Conservation (phyloP, 1,140 invertebrate genomes). For the Bombus haemorrhoidalis region DNA sequence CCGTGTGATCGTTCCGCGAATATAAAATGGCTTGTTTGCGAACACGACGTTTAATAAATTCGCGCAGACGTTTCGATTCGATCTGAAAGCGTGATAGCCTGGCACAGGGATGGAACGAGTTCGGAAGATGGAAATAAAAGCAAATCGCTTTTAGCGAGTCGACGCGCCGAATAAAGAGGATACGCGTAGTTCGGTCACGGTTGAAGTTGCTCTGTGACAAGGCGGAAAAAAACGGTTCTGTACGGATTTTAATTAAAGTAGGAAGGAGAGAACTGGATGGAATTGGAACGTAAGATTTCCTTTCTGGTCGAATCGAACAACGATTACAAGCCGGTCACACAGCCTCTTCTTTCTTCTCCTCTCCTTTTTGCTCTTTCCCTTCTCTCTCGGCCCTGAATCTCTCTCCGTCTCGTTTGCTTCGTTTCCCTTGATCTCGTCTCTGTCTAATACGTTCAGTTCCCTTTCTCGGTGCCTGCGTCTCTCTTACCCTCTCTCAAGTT, state of each 20-base stretch:
- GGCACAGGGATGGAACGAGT: not conserved
- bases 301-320: conserved; percentile 64
- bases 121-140: conserved; percentile 25
- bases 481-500: conserved; percentile 56
- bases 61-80: not conserved
- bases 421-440: not conserved
- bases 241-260: conserved; percentile 72
- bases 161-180: conserved; percentile 21
- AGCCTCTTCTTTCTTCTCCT: conserved; percentile 32
- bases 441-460: too few species aligned
- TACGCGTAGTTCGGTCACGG: not conserved
- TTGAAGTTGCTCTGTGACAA: conserved; percentile 36
- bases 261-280: conserved; percentile 41
- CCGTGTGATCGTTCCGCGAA: not conserved
- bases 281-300: conserved; percentile 65
- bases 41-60: conserved; percentile 27
- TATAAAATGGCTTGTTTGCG: conserved; percentile 12
- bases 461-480: conserved; percentile 6
- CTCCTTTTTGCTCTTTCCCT: not conserved
- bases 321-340: conserved; percentile 51
- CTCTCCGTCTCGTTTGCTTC: not conserved
- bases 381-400: conserved; percentile 28
- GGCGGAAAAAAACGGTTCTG: conserved; percentile 34
- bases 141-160: not conserved
- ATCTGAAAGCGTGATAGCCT: too few species aligned